Conservation (phyloP, 1,140 invertebrate genomes). For the Drosophila aff. region DNA sequence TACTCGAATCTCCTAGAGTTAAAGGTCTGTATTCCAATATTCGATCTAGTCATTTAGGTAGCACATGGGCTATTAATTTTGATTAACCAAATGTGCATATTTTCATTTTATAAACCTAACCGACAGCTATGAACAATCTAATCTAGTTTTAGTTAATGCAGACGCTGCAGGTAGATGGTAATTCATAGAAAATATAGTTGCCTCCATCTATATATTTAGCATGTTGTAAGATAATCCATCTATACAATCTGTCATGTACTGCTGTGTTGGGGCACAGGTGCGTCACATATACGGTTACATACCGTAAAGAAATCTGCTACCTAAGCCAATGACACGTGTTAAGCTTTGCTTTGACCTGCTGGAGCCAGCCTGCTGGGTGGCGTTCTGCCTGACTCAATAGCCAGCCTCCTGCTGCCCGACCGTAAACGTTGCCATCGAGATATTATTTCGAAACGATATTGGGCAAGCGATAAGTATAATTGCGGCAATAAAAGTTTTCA, state of each 20-base stretch:
- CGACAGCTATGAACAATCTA: neutral
- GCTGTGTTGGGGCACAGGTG: conserved; percentile 8
- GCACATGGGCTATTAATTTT: too few species aligned
- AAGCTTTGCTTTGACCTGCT: conserved; percentile 48
- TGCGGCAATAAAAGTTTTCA: conserved; percentile 83
- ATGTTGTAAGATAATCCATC: neutral
- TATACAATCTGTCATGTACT: neutral
- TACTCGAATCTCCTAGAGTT: too few species aligned
- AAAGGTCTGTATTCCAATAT: neutral
- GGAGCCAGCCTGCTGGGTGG: conserved; percentile 17
- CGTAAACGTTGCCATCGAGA: conserved; percentile 70
- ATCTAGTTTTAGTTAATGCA: neutral
- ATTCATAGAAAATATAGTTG: neutral
- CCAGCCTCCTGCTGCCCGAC: conserved; percentile 29
- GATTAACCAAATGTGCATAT: too few species aligned
- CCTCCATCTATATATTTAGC: neutral
- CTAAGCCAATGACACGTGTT: conserved; percentile 60
- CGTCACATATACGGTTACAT: neutral
- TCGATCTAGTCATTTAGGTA: neutral
- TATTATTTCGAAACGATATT: conserved; percentile 82
- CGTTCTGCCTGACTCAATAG: conserved; percentile 17
- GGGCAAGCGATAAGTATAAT: conserved; percentile 83
- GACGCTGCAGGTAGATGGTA: too few species aligned
- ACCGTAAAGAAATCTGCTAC: conserved; percentile 36
- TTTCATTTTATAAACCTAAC: too few species aligned